Evolutionary conservation across 2,888 invertebrate genomes (phyloP).

Genomic region (Drosophila maculinotata): DNA sequence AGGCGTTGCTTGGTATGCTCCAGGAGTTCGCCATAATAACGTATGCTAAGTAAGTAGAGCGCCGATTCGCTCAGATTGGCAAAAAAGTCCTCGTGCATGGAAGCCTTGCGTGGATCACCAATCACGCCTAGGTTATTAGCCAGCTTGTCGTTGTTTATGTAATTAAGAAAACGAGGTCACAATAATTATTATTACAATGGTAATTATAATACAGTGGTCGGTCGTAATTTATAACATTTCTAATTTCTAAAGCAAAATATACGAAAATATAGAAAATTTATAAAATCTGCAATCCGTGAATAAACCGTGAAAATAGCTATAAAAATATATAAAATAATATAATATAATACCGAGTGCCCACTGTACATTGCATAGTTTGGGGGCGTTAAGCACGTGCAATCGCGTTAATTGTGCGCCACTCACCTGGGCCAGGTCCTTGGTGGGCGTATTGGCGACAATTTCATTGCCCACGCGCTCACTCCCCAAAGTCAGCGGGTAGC

Average conservation of each 20-base stretch:
- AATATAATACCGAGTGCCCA: background rate
- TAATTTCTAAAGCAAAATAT: background rate
- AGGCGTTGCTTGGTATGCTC: slow-evolving; percentile 82
- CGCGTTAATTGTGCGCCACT: slow-evolving; percentile 54
- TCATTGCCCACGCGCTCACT: slow-evolving; percentile 52
- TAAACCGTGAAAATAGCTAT: too few species aligned
- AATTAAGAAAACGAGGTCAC: slow-evolving; percentile 21
- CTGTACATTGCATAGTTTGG: background rate
- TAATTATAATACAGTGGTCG: background rate
- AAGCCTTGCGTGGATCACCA: slow-evolving; percentile 82
- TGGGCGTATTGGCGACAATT: slow-evolving; percentile 77
- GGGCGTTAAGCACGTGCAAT: slow-evolving; percentile 25
- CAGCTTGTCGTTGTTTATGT: slow-evolving; percentile 61
- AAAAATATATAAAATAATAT: background rate
- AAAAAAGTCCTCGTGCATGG: slow-evolving; percentile 84
- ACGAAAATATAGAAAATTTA: too few species aligned
- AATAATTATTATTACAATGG: slow-evolving; percentile 3
- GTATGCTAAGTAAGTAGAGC: slow-evolving; percentile 75
- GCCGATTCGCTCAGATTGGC: slow-evolving; percentile 84
- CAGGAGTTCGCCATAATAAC: slow-evolving; percentile 82
- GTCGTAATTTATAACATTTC: background rate
- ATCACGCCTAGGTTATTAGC: slow-evolving; percentile 82
- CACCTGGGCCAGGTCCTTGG: slow-evolving; percentile 81
- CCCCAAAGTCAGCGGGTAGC: slow-evolving; percentile 37
- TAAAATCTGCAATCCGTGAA: too few species aligned